Conservation (phyloP, 2,888 invertebrate species). For the Altica lythri region DNA sequence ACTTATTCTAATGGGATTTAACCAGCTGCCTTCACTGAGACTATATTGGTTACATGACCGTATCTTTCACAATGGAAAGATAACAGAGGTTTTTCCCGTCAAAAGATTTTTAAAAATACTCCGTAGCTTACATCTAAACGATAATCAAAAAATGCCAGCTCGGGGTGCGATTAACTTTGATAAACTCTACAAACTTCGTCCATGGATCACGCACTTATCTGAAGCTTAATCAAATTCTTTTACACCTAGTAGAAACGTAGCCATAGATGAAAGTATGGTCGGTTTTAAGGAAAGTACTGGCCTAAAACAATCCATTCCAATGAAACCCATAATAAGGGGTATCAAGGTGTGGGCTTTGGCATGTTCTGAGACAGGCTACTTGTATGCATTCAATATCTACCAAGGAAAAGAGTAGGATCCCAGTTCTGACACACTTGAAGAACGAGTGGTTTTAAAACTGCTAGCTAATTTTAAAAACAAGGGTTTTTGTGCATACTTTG, state of each 20-base stretch:
- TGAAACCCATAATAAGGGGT: constrained; percentile 5
- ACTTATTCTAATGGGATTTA: too few species aligned
- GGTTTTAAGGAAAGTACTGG: not conserved
- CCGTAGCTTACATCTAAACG: not conserved
- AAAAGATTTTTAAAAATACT: too few species aligned
- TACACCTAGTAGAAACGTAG: not conserved
- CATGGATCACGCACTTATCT: not conserved
- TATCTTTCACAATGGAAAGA: too few species aligned
- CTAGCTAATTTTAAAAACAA: constrained; percentile 35
- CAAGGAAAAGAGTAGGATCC: constrained; percentile 23
- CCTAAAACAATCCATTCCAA: not conserved
- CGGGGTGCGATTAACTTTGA: not conserved
- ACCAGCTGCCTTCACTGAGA: too few species aligned
- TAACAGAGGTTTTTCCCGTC: too few species aligned
- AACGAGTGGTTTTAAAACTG: constrained; percentile 42
- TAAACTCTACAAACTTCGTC: not conserved
- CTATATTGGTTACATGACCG: too few species aligned
- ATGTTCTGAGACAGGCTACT: constrained; percentile 21
- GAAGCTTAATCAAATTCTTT: too few species aligned
- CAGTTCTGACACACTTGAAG: constrained; percentile 32
- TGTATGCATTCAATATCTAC: constrained; percentile 15
- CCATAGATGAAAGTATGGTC: not conserved
- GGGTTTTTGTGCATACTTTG: constrained; percentile 44
- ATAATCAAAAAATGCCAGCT: too few species aligned
- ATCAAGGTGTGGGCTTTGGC: constrained; percentile 18